Conservation (phyloP, 2,113 vertebrate genomes). For the Microcebus tavaratra region DNA sequence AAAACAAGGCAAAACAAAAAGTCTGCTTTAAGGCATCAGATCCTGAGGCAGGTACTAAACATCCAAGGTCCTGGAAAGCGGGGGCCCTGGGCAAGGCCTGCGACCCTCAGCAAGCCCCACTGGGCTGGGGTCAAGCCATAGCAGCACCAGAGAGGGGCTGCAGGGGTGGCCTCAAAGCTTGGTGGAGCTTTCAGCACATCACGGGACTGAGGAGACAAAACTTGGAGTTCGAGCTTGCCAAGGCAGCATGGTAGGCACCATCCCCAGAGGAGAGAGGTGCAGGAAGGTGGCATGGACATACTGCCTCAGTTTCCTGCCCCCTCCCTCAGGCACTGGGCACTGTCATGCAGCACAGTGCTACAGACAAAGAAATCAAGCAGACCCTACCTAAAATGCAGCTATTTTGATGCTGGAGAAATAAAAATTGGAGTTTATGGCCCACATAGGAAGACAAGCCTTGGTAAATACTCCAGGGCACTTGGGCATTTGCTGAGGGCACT, state of each 20-base stretch:
- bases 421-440: background rate
- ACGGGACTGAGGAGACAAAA: background rate
- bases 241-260: background rate
- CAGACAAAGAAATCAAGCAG: background rate
- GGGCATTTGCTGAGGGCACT: no score
- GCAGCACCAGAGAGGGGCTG: background rate
- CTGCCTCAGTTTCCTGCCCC: background rate
- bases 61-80: background rate
- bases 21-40: background rate
- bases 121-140: no score
- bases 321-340: no score
- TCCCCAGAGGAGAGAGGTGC: background rate
- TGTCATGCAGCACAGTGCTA: background rate
- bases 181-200: background rate
- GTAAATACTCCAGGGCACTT: background rate
- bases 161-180: background rate
- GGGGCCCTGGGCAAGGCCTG: background rate
- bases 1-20: background rate
- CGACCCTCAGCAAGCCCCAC: accelerated
- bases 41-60: background rate
- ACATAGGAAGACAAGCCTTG: background rate
- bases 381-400: background rate
- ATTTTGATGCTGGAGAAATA: background rate
- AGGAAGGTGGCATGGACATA: background rate
- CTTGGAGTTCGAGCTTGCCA: background rate